These are phyloP conservation scores for Polyploca ridens DNA, from an alignment of 2,888 invertebrate genomes.

Conservation along the genomic window DNA sequence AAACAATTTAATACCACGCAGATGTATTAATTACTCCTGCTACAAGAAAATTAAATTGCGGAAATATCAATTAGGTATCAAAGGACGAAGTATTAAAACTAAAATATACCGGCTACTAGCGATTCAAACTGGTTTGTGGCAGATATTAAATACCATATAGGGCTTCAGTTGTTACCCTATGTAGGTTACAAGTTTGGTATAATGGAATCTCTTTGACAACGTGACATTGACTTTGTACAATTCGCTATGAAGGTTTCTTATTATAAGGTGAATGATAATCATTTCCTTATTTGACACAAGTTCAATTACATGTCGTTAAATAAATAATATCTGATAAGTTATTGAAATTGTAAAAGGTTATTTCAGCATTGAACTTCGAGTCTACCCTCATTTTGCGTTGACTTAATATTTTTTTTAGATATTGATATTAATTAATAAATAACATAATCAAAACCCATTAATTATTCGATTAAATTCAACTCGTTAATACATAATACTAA, in stretches of 20 bases:
- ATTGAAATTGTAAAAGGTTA: neutral
- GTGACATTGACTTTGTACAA: constrained; percentile 12
- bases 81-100: constrained; percentile 50
- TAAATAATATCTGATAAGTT: neutral
- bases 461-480: too few relatives aligned
- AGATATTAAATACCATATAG: constrained; percentile 11
- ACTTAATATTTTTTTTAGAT: too few relatives aligned
- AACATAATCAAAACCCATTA: too few relatives aligned
- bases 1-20: neutral
- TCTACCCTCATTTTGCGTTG: constrained; percentile 6
- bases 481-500: too few relatives aligned
- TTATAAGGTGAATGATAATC: constrained; percentile 8
- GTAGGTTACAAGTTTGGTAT: neutral
- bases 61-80: constrained; percentile 54
- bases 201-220: neutral
- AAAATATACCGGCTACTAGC: constrained; percentile 36
- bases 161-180: constrained; percentile 6
- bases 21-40: constrained; percentile 35
- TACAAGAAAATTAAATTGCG: constrained; percentile 45
- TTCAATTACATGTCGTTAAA: neutral
- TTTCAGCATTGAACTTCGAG: constrained; percentile 9
- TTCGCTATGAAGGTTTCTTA: neutral
- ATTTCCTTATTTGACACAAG: constrained; percentile 8
- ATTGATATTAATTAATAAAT: too few relatives aligned
- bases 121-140: constrained; percentile 31